Evolutionary conservation across 1,140 invertebrate species (phyloP).

Genomic region (Pseudomyrmex gracilis): DNA sequence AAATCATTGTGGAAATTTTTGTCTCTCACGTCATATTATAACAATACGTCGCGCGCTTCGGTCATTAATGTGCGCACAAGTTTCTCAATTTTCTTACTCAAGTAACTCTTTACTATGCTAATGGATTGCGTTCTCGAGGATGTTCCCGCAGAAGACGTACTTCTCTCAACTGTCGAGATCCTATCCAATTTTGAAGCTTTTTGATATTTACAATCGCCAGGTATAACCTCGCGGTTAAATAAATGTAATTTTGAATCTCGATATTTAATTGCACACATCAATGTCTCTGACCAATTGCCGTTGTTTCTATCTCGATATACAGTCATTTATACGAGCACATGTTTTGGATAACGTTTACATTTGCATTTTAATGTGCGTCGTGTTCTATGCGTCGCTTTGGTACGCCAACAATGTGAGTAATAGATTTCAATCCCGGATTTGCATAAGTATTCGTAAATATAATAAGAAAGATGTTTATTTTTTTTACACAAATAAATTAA

Average conservation of each 20-base stretch:
- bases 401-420: constrained; percentile 80
- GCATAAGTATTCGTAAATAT: too few species aligned
- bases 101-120: constrained; percentile 39
- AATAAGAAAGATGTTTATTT: too few species aligned
- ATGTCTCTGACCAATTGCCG: neutral
- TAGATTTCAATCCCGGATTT: neutral
- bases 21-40: constrained; percentile 27
- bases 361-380: constrained; percentile 78
- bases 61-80: neutral
- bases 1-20: constrained; percentile 37
- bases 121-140: constrained; percentile 68
- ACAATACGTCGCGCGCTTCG: constrained; percentile 2
- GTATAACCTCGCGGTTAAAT: constrained; percentile 62
- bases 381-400: constrained; percentile 80
- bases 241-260: too few species aligned
- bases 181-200: constrained; percentile 73
- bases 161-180: constrained; percentile 71
- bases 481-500: too few species aligned
- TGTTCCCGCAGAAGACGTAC: constrained; percentile 73
- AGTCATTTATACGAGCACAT: constrained; percentile 81
- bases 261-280: neutral
- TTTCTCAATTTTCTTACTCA: constrained; percentile 4
- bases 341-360: constrained; percentile 80
- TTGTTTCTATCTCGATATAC: constrained; percentile 4
- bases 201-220: constrained; percentile 78